Percentiles rank a stretch among this genome's conserved stretches.
Conservation (phyloP, 1,140 invertebrate genomes). For the Tetramorium simillimum region DNA sequence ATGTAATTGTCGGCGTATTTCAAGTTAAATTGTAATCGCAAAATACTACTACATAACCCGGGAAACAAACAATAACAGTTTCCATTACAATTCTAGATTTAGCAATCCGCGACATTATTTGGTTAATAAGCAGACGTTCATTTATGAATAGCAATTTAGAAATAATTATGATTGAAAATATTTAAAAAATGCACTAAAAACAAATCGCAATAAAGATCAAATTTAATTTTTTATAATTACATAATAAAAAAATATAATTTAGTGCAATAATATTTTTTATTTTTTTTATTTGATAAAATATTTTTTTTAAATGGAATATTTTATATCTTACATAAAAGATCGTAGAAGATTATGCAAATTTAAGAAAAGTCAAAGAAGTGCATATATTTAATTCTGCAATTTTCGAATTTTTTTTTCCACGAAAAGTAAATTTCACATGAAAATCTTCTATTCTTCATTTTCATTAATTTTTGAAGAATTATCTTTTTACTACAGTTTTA, state of each 20-base stretch:
- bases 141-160: slow-evolving; percentile 7
- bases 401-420: neutral
- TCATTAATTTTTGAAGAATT: neutral
- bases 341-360: neutral
- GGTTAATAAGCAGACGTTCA: neutral
- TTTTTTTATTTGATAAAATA: neutral
- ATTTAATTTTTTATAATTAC: neutral
- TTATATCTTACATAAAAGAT: neutral
- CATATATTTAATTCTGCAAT: neutral
- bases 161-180: neutral
- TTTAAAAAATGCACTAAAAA: neutral
- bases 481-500: neutral
- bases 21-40: slow-evolving; percentile 4
- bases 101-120: neutral
- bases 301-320: neutral
- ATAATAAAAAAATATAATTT: neutral
- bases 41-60: neutral
- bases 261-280: neutral
- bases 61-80: neutral
- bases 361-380: neutral
- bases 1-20: neutral
- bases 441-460: neutral
- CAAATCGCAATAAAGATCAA: neutral
- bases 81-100: neutral
- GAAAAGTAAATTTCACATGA: neutral